Evolutionary conservation across 2,888 invertebrate species (phyloP).

Genomic region (Drosophila flavopinicola): DNA sequence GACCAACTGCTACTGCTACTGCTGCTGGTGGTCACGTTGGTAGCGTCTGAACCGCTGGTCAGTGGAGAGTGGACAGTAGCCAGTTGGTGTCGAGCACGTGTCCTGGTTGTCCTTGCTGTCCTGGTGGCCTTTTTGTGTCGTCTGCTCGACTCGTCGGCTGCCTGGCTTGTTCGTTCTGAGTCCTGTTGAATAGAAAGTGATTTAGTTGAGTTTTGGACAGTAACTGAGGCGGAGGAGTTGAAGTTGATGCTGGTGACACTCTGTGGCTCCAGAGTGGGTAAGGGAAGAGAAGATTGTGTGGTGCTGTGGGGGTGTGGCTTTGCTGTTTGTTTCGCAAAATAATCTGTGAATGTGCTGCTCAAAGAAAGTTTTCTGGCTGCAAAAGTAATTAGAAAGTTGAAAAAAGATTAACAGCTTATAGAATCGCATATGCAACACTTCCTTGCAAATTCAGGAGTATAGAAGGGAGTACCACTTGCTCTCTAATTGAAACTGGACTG

Average conservation of each 20-base stretch:
- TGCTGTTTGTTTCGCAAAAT: slow-evolving; percentile 47
- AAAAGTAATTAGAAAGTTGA: slow-evolving; percentile 83
- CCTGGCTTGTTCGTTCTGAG: slow-evolving; percentile 12
- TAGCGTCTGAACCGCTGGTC: slow-evolving; percentile 25
- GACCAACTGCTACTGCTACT: slow-evolving; percentile 14
- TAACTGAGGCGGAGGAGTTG: slow-evolving; percentile 22
- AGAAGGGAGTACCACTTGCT: background rate
- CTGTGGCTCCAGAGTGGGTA: slow-evolving; percentile 5
- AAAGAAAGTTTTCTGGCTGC: slow-evolving; percentile 65
- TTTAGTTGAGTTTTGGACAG: slow-evolving; percentile 63
- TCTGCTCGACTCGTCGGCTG: slow-evolving; percentile 25
- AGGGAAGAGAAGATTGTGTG: slow-evolving; percentile 11
- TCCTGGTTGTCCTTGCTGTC: slow-evolving; percentile 30
- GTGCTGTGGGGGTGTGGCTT: slow-evolving; percentile 42
- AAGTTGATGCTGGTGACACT: slow-evolving; percentile 36
- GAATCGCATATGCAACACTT: slow-evolving; percentile 21
- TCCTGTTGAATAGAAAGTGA: slow-evolving; percentile 76
- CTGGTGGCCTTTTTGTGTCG: slow-evolving; percentile 36
- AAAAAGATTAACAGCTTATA: slow-evolving; percentile 78
- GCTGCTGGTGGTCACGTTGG: slow-evolving; percentile 34
- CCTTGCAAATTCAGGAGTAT: background rate
- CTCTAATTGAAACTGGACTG: slow-evolving; percentile 8
- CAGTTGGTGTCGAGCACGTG: slow-evolving; percentile 47
- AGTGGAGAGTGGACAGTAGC: slow-evolving; percentile 10
- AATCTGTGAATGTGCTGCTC: slow-evolving; percentile 58